Evolutionary conservation across 1,140 invertebrate species (phyloP), one percentile per base, ranked within the genome.

Genomic region (Coptotermes formosanus): DNA sequence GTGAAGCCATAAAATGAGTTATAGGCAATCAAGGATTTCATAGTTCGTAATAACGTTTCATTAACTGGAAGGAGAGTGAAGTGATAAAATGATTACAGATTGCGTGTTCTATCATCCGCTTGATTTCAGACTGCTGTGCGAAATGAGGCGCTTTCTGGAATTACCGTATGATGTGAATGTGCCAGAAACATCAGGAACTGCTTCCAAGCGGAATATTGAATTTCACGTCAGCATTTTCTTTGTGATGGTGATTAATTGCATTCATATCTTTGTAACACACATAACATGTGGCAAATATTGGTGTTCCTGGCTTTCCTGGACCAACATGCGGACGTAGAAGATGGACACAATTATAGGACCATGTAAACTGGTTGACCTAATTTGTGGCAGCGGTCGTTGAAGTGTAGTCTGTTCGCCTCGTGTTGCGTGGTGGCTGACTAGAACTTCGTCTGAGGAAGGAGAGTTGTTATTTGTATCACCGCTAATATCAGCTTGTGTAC

Each of bases 211-310:
- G 64, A 11, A 75, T 75, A 75, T 75, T 75, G 64, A 75, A 75
- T 30, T 75, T 75, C 64, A 30, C n/a, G 64, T 75, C 64, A 75
- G 64, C 64, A 75, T 75, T 75, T 75, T 75, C 64, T 9, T 75
- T n/a, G 30, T 75, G 64, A 75, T 75, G 64, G 64, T 30, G 64
- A 75, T 75, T 75, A 75, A 75, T 75, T 25, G 64, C 64, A 25
- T 25, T 75, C 64, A 75, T 30, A 25, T 75, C 64, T 75, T 75
- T 75, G 64, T n/a, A 75, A 75, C n/a, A 75, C 9, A 75, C n/a
- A 30, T 75, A 75, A 75, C 64, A 75, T 75, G 64, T 30, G 6
- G n/a, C 64, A 75, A 75, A 75, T 75, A 75, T 30, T 25, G 25
- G 64, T 55, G 52, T 55, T 16, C 19, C 7, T 16, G 16, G 52